Conservation (phyloP, 2,113 vertebrate species). For the Charina bottae region DNA sequence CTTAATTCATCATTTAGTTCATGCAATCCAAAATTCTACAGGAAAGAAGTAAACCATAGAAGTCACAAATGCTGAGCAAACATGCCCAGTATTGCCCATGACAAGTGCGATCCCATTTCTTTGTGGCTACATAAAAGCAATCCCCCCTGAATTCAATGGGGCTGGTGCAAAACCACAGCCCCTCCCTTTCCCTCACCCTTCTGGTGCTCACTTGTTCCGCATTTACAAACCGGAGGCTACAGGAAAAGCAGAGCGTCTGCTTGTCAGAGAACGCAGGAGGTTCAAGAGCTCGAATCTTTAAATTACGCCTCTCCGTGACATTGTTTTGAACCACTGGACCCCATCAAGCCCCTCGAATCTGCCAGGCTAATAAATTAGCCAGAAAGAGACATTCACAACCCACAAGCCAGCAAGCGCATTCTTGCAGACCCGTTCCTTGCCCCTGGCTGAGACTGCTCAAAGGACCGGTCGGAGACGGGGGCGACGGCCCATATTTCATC, state of each 20-base stretch:
- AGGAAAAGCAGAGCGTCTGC: neutral
- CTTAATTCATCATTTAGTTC: neutral
- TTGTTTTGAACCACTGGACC: constrained; percentile 48
- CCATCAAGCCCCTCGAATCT: constrained; percentile 17
- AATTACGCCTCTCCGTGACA: neutral
- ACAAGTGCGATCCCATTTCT: neutral
- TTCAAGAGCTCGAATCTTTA: neutral
- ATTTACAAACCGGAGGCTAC: neutral
- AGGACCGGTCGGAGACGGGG: fast-evolving
- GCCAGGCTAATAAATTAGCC: constrained; percentile 29
- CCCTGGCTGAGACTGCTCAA: neutral
- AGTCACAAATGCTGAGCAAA: neutral
- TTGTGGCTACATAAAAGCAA: neutral
- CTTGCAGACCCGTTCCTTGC: neutral
- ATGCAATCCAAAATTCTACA: neutral
- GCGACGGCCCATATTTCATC: neutral
- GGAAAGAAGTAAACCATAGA: neutral
- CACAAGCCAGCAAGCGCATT: neutral
- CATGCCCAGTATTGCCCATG: neutral
- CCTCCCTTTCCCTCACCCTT: neutral
- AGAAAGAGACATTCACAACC: constrained; percentile 3
- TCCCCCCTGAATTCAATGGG: neutral
- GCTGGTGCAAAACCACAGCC: neutral
- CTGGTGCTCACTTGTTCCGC: neutral
- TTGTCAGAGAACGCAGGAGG: neutral